These are phyloP conservation scores for Shargacucullia verbasci DNA, from an alignment of 2,888 invertebrate genomes.

Conservation along the genomic window DNA sequence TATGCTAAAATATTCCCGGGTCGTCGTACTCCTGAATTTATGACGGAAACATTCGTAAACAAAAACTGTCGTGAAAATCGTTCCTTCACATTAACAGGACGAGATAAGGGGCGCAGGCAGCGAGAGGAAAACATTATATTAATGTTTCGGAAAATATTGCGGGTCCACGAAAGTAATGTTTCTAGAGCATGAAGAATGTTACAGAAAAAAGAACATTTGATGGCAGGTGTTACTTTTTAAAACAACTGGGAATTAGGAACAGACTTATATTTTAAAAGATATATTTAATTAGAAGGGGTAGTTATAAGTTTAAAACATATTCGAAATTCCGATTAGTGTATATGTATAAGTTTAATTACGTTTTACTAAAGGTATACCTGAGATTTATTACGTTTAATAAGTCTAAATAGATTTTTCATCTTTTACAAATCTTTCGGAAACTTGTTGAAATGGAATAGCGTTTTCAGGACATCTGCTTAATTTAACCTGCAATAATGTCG, in stretches of 20 bases:
- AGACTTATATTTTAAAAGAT: background rate
- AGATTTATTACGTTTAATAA: no score
- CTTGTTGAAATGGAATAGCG: no score
- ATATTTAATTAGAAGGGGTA: background rate
- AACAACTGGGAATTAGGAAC: background rate
- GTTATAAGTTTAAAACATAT: no score
- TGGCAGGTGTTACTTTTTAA: constrained; percentile 10
- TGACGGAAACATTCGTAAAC: constrained; percentile 43
- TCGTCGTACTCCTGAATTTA: constrained; percentile 46
- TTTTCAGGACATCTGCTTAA: no score
- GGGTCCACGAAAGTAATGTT: constrained; percentile 35
- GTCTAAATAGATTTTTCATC: no score
- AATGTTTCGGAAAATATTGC: constrained; percentile 55
- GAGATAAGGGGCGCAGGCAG: constrained; percentile 52
- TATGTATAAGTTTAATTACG: no score
- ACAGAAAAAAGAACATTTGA: constrained; percentile 10
- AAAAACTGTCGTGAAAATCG: constrained; percentile 51
- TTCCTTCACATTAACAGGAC: constrained; percentile 44
- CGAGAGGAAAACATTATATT: constrained; percentile 52
- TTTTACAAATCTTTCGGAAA: no score
- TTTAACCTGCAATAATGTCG: no score
- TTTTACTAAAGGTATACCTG: no score
- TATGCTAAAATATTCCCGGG: constrained; percentile 27
- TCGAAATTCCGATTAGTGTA: no score
- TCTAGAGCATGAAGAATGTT: background rate